phyloP scores from a whole-genome alignment of 1,140 invertebrate genomes.

The Epicauta chinensis region DNA sequence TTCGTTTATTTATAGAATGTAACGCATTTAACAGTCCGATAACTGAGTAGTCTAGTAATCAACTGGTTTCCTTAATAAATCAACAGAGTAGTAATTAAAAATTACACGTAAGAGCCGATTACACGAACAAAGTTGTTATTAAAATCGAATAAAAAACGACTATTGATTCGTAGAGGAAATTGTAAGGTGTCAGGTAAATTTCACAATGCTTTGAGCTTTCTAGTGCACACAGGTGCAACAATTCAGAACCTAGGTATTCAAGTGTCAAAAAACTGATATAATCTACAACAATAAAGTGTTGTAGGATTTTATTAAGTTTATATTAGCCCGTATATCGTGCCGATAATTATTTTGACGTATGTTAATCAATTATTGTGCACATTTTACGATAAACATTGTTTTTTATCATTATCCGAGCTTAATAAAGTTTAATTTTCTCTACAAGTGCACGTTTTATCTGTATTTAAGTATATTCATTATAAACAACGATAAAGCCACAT shows the following conservation, averaged over 20 bases:
- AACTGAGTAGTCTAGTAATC: background rate
- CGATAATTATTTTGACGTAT: too few species aligned
- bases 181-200: conserved; percentile 4
- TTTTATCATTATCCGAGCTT: too few species aligned
- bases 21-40: background rate
- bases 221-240: conserved; percentile 5
- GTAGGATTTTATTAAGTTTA: too few species aligned
- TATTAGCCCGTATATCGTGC: too few species aligned
- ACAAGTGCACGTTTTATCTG: too few species aligned
- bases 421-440: too few species aligned
- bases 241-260: conserved; percentile 7
- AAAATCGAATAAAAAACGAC: conserved; percentile 9
- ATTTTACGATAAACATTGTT: too few species aligned
- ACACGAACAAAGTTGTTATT: conserved; percentile 4
- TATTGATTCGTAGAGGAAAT: conserved; percentile 7
- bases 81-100: conserved; percentile 10
- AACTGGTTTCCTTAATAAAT: background rate
- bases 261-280: conserved; percentile 11
- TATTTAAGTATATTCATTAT: too few species aligned
- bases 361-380: too few species aligned
- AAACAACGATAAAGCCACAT: too few species aligned
- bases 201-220: too few species aligned
- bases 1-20: conserved; percentile 1
- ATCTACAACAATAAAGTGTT: background rate
- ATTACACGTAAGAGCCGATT: conserved; percentile 3